A percentile compares a stretch with the other conserved stretches of the same genome.
These are phyloP conservation scores for Hippopotamus amphibius DNA, from an alignment of 2,113 vertebrate species.

Conservation along the genomic window DNA sequence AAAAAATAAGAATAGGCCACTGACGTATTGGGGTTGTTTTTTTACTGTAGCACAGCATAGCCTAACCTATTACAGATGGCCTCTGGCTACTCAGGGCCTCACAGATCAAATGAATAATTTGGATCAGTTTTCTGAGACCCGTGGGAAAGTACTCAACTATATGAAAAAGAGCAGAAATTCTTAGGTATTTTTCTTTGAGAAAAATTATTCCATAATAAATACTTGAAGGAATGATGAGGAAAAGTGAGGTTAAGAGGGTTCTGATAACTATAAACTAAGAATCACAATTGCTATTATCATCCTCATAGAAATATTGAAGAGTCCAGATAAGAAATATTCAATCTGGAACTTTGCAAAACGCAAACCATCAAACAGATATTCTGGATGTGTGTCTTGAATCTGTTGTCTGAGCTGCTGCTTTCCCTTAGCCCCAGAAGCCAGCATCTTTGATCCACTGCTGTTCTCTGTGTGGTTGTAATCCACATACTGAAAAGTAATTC, in stretches of 20 bases:
- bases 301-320: neutral
- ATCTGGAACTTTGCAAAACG: neutral
- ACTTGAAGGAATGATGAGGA: neutral
- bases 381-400: neutral
- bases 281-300: neutral
- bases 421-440: neutral
- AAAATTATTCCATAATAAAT: neutral
- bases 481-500: conserved; percentile 19
- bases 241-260: neutral
- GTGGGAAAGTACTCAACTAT: neutral
- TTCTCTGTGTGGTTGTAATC: neutral
- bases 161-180: neutral
- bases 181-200: neutral
- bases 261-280: neutral
- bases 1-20: neutral
- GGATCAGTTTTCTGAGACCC: neutral
- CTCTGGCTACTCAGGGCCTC: neutral
- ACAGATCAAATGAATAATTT: neutral
- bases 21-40: neutral
- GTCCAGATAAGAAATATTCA: neutral
- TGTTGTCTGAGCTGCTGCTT: neutral
- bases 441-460: neutral
- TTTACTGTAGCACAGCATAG: neutral
- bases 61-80: neutral
- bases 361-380: neutral